phyloP scores from a whole-genome alignment of 2,113 vertebrate genomes.

The Bostrychus sinensis region DNA sequence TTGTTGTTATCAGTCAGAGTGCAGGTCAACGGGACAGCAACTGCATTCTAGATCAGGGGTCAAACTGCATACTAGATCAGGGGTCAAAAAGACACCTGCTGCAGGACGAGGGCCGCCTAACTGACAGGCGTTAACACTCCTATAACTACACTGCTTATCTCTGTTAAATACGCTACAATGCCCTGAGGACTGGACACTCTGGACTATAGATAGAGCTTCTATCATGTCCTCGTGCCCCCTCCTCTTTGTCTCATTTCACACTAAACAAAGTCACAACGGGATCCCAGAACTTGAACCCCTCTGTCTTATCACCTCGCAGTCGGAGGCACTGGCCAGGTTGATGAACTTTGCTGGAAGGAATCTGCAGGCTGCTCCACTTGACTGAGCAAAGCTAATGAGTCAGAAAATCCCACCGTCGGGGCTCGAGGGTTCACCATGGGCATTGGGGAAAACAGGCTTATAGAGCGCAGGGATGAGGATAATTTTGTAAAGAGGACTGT shows the following conservation, averaged over 20 bases:
- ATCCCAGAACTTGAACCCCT: conserved; percentile 43
- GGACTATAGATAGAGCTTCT: conserved; percentile 50
- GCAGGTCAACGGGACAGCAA: conserved; percentile 57
- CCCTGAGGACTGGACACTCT: conserved; percentile 29
- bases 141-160: conserved; percentile 72
- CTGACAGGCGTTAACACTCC: conserved; percentile 76
- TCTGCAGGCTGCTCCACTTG: conserved; percentile 70
- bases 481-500: conserved; percentile 34
- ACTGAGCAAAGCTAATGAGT: conserved; percentile 77
- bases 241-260: conserved; percentile 67
- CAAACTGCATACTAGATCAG: conserved; percentile 53
- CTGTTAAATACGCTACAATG: conserved; percentile 69
- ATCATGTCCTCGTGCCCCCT: conserved; percentile 35
- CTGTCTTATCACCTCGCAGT: conserved; percentile 57
- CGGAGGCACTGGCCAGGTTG: conserved; percentile 50
- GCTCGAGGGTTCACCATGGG: conserved; percentile 69
- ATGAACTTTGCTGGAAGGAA: conserved; percentile 76
- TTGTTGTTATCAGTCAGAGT: conserved; percentile 22
- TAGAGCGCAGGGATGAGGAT: conserved; percentile 13
- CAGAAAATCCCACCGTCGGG: conserved; percentile 71
- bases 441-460: conserved; percentile 61
- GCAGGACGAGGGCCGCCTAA: conserved; percentile 51
- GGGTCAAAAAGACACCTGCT: conserved; percentile 69
- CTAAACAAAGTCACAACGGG: conserved; percentile 68
- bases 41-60: conserved; percentile 55